Evolutionary conservation across 2,113 vertebrate genomes (phyloP), one percentile per base, ranked within the genome.

Genomic region (Odobenus rosmarus): DNA sequence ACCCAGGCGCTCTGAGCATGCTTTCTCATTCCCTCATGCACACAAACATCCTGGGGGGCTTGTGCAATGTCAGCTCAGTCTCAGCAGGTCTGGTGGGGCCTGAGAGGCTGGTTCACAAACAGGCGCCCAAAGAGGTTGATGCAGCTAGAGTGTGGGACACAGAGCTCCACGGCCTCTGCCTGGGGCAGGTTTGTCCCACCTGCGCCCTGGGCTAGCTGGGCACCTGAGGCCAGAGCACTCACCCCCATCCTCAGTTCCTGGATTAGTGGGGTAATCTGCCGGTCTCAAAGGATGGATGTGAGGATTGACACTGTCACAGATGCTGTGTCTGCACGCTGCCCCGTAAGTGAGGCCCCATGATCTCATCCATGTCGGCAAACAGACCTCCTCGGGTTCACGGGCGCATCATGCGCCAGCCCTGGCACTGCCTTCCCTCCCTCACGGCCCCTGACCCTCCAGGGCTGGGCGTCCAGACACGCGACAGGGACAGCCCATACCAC

Each of bases 321-420:
- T 0, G 8, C 26, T 33, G 49, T 1, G 0, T 12, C 42, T 2
- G 0, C 4, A 0, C 9, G 0, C 31, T 4, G 49, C 76, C 28
- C 16, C 9, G 1, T 5, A 33, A 53, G 28, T 1, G 15, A 18
- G 36, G 21, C 36, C 15, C 55, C 31, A 19, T 1, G 9, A 14
- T 1, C 39, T n/a, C 19, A 3, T 18, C 12, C 39, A 1, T 14
- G 10, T 2, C 0, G 1, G 53, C 76, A 92, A 4, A 62, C 42
- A 36, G 76, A 12, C 5, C 71, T 64, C 36, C 23, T 9, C 0
- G 3, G 5, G 18, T 3, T 51, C 26, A 4, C 1, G 0, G 33
- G 36, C 0, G 18, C 2, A 33, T 14, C 24, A 2, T 2, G 7
- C 7, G 6, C 24, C 49, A 72, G 88, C 55, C 76, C 26, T 1